phyloP scores from a whole-genome alignment of 2,797 vertebrate genomes.

The Aplochiton taeniatus region DNA sequence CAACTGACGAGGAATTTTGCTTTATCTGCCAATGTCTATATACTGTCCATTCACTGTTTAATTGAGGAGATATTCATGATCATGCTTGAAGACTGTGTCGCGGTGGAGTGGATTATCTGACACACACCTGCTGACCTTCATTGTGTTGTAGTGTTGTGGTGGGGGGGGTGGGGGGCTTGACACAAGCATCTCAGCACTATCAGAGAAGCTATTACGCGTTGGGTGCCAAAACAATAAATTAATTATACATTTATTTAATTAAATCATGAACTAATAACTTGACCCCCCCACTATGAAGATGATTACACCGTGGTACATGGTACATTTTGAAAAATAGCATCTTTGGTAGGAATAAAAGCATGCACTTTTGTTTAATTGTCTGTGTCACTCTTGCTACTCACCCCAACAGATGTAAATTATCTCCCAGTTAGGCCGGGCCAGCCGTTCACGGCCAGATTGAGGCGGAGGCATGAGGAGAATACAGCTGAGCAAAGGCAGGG shows the following conservation, averaged over 20 bases:
- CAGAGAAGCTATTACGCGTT: too few relatives aligned
- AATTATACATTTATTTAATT: too few relatives aligned
- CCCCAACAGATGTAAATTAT: conserved; percentile 44
- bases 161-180: neutral
- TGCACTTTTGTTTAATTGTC: conserved; percentile 43
- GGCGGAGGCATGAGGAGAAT: conserved; percentile 6
- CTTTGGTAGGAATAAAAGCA: too few relatives aligned
- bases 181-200: neutral
- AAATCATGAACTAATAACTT: too few relatives aligned
- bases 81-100: neutral
- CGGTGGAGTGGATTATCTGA: neutral
- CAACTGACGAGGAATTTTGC: conserved; percentile 19
- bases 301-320: too few relatives aligned
- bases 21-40: neutral
- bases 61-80: conserved; percentile 14
- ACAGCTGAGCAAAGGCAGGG: conserved; percentile 3
- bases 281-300: too few relatives aligned
- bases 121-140: neutral
- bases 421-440: conserved; percentile 33
- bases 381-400: conserved; percentile 30
- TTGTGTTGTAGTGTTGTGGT: neutral
- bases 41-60: conserved; percentile 9
- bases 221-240: too few relatives aligned
- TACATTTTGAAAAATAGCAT: too few relatives aligned
- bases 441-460: conserved; percentile 20